These are phyloP conservation scores for Beris chalybata DNA, from an alignment of 2,888 invertebrate species.

Conservation along the genomic window DNA sequence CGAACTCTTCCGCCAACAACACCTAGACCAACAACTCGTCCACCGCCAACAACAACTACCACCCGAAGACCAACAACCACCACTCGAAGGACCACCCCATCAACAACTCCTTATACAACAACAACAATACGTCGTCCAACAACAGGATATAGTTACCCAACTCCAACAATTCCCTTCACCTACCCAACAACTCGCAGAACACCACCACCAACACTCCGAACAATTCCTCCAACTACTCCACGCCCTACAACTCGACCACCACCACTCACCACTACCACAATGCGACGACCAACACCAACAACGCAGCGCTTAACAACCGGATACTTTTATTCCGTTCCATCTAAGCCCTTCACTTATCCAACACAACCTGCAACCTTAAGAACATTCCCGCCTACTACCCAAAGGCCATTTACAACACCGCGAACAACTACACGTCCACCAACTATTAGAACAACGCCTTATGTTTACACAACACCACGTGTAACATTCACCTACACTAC, in stretches of 20 bases:
- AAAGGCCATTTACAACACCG: background rate
- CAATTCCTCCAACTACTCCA: slow-evolving; percentile 2
- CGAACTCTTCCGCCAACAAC: slow-evolving; percentile 7
- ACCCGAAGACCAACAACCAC: background rate
- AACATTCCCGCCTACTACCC: background rate
- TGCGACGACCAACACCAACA: background rate
- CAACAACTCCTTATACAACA: slow-evolving; percentile 1
- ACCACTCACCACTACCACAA: background rate
- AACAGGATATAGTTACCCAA: slow-evolving; percentile 14
- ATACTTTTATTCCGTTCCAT: background rate
- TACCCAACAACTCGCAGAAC: slow-evolving; percentile 5
- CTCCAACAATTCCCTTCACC: slow-evolving; percentile 2
- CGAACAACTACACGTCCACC: background rate
- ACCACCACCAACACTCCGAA: slow-evolving; percentile 1
- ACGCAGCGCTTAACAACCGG: slow-evolving; percentile 3
- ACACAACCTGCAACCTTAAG: slow-evolving; percentile 8
- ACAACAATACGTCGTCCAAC: slow-evolving; percentile 12
- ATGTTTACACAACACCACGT: slow-evolving; percentile 2
- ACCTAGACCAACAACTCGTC: slow-evolving; percentile 1
- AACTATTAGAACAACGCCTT: background rate
- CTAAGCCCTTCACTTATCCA: slow-evolving; percentile 10
- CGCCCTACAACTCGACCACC: background rate
- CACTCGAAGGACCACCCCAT: background rate
- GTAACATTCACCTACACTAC: slow-evolving; percentile 3
- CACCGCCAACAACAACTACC: background rate